A percentile compares a stretch with the other conserved stretches of the same genome.
Conservation (phyloP, 2,797 vertebrate genomes). For the Acrocephalus scirpaceus region DNA sequence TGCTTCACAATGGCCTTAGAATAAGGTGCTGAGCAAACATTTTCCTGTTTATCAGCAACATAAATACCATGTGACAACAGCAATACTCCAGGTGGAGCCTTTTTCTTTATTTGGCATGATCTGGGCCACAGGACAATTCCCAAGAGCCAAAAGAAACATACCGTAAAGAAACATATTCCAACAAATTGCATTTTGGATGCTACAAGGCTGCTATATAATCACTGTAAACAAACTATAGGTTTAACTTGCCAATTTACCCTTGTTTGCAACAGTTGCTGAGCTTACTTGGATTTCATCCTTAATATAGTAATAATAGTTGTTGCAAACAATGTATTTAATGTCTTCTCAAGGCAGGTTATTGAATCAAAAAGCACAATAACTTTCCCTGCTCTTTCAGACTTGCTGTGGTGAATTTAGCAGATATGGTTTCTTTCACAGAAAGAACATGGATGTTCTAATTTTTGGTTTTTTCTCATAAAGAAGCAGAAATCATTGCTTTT, state of each 20-base stretch:
- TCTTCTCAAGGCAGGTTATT: not conserved
- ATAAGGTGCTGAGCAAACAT: not conserved
- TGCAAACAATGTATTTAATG: not conserved
- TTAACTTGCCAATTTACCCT: not conserved
- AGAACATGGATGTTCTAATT: not conserved
- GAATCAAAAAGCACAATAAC: not conserved
- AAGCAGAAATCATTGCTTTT: not conserved
- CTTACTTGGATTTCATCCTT: not conserved
- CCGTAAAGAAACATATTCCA: not conserved
- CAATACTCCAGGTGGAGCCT: not conserved
- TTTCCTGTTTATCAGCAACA: not conserved
- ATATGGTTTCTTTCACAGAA: fast-evolving
- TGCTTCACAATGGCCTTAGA: not conserved
- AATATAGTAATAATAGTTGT: not conserved
- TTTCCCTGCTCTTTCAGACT: not conserved
- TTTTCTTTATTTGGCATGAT: not conserved
- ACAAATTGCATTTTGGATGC: not conserved
- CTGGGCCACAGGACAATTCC: not conserved
- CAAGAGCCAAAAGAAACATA: not conserved
- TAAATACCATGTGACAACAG: not conserved
- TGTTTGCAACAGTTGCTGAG: not conserved
- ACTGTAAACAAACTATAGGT: not conserved
- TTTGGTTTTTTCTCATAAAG: not conserved
- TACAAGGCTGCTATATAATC: not conserved
- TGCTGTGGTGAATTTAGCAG: not conserved